Conservation (phyloP, 2,888 invertebrate species). For the Athalia circularis region DNA sequence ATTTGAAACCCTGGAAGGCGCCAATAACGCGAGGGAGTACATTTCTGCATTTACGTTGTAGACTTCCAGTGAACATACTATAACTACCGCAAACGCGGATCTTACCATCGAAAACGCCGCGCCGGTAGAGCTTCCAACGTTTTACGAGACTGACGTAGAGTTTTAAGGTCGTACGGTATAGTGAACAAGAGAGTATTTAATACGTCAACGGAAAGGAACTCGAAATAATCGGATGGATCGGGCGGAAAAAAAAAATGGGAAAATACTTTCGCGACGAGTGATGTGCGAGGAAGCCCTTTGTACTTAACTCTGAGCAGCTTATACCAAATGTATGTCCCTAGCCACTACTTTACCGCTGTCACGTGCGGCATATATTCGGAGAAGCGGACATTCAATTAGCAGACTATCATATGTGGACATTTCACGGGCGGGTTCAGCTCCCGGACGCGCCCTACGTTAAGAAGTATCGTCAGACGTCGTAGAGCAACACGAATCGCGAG, state of each 20-base stretch:
- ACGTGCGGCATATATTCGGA: not conserved
- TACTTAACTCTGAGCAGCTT: not conserved
- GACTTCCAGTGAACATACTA: not conserved
- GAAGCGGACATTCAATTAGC: slow-evolving; percentile 34
- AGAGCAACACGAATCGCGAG: not conserved
- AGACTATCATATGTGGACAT: slow-evolving; percentile 33
- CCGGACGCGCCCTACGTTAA: not conserved
- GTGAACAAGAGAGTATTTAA: not conserved
- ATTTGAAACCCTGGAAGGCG: not conserved
- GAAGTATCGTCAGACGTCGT: slow-evolving; percentile 3
- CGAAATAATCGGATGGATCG: slow-evolving; percentile 1
- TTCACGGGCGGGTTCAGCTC: slow-evolving; percentile 4
- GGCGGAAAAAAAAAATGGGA: not conserved
- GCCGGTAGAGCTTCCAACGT: not conserved
- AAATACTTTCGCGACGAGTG: slow-evolving; percentile 25
- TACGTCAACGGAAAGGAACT: slow-evolving; percentile 28
- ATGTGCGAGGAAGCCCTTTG: slow-evolving; percentile 24
- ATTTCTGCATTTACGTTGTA: not conserved
- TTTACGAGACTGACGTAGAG: slow-evolving; percentile 26
- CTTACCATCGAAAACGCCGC: not conserved
- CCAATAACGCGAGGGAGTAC: slow-evolving; percentile 20
- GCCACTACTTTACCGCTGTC: not conserved
- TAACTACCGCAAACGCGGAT: not conserved
- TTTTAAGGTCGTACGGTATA: too few species aligned
- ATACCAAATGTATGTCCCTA: not conserved